These are phyloP conservation scores for Gastracanthus pulcherrimus DNA, from an alignment of 2,888 invertebrate genomes.

Conservation along the genomic window DNA sequence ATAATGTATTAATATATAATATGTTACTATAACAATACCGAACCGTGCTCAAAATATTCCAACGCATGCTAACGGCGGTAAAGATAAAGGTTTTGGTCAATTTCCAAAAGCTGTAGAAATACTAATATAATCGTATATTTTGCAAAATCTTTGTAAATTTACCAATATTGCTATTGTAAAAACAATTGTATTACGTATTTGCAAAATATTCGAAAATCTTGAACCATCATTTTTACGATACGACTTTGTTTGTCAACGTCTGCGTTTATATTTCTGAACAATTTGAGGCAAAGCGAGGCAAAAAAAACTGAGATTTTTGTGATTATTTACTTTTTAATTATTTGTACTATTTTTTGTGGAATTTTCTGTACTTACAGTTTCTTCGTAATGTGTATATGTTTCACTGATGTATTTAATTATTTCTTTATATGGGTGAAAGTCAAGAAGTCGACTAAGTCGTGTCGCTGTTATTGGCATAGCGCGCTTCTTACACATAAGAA, in stretches of 20 bases:
- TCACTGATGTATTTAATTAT: too few species aligned
- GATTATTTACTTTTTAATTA: neutral
- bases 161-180: neutral
- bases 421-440: too few species aligned
- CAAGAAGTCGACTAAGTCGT: too few species aligned
- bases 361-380: too few species aligned
- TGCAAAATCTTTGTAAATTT: neutral
- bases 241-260: neutral
- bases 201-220: neutral
- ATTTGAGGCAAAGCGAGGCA: neutral
- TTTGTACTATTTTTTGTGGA: too few species aligned
- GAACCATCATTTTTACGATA: neutral
- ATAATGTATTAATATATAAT: neutral
- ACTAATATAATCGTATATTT: neutral
- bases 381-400: too few species aligned
- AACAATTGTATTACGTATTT: neutral
- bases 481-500: too few species aligned
- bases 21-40: neutral
- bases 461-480: too few species aligned
- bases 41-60: neutral
- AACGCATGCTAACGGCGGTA: neutral
- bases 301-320: neutral
- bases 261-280: neutral
- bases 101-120: slow-evolving; percentile 7
- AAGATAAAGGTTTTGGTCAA: neutral